A percentile compares a stretch with the other conserved stretches of the same genome.
phyloP scores from a whole-genome alignment of 2,113 vertebrate species.

The Forbesichthys agassizii region DNA sequence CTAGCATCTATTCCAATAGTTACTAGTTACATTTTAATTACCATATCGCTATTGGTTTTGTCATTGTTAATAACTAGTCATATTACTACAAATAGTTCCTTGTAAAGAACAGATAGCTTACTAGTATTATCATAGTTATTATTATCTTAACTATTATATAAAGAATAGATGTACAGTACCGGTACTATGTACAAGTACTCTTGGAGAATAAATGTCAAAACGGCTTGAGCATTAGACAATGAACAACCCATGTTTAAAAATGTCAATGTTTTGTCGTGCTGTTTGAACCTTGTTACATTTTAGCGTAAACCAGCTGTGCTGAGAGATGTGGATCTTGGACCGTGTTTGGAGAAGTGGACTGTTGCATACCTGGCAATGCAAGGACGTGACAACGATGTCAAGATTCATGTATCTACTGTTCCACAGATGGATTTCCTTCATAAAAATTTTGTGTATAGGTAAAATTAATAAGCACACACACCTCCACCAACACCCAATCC shows the following conservation, averaged over 20 bases:
- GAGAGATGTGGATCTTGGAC: constrained; percentile 83
- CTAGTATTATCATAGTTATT: too few relatives aligned
- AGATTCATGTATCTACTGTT: constrained; percentile 85
- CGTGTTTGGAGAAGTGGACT: constrained; percentile 87
- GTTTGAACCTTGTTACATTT: not conserved
- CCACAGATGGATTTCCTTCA: constrained; percentile 93
- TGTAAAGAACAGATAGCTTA: too few relatives aligned
- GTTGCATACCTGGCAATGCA: constrained; percentile 80
- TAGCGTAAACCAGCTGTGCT: constrained; percentile 89
- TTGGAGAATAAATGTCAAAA: too few relatives aligned
- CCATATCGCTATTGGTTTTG: too few relatives aligned
- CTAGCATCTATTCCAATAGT: too few relatives aligned
- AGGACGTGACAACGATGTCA: constrained; percentile 83
- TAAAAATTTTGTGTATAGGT: constrained; percentile 98
- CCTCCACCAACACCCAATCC: not conserved
- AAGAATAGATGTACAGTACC: too few relatives aligned
- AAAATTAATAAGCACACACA: not conserved
- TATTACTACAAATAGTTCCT: too few relatives aligned
- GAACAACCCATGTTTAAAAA: not conserved
- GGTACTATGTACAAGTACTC: too few relatives aligned
- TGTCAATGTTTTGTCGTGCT: not conserved
- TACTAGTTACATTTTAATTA: too few relatives aligned
- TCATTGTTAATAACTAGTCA: too few relatives aligned
- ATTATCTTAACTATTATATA: too few relatives aligned
- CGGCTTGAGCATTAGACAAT: too few relatives aligned